Evolutionary conservation across 2,113 vertebrate species (phyloP).

Genomic region (Asarcornis scutulata): DNA sequence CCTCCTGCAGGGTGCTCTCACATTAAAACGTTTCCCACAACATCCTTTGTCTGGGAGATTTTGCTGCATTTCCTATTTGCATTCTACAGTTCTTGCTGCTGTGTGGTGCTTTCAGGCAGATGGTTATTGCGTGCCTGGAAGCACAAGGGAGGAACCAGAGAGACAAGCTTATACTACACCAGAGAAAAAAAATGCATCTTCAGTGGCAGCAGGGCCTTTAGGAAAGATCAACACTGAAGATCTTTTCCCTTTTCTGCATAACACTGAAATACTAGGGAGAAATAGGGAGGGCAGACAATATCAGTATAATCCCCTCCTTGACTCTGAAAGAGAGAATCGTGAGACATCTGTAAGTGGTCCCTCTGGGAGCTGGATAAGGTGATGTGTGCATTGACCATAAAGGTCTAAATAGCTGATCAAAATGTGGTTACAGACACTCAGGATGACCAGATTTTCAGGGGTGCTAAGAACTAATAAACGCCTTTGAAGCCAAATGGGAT

Average conservation of each 20-base stretch:
- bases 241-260: neutral
- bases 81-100: neutral
- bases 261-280: neutral
- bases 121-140: neutral
- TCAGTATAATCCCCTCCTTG: neutral
- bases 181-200: neutral
- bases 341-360: neutral
- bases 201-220: neutral
- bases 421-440: neutral
- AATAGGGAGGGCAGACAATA: neutral
- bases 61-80: neutral
- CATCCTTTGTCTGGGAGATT: neutral
- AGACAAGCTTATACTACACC: neutral
- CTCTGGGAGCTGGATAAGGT: neutral
- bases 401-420: neutral
- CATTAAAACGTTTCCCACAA: neutral
- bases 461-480: neutral
- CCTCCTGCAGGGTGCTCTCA: neutral
- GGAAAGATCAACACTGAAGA: neutral
- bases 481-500: neutral
- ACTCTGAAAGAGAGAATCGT: neutral
- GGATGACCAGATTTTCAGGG: neutral
- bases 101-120: neutral
- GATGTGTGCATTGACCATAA: neutral
- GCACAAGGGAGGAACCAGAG: neutral